Evolutionary conservation across 2,888 invertebrate species (phyloP), one percentile per base, ranked within the genome.

Genomic region (Rhorus exstirpatorius): DNA sequence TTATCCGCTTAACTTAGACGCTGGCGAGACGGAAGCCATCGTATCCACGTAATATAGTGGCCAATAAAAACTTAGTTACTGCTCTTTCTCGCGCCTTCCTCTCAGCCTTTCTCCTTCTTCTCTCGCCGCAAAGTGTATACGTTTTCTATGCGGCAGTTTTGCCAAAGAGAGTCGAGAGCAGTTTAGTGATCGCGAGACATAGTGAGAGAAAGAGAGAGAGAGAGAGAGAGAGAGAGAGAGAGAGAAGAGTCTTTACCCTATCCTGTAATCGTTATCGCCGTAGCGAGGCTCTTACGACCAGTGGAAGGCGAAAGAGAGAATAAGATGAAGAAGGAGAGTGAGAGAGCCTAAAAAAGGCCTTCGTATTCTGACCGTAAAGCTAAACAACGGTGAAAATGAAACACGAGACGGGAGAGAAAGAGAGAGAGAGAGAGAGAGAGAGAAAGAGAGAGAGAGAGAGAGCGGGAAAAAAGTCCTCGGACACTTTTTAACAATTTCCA

Each of bases 11-110:
- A 90, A 90, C 87, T 92, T 89, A 90, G 91, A 91, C 90, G 85
- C 88, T 85, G 89, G 82, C 90, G 91, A 91, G 90, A 92, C 91
- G 90, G 89, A 91, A 92, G 88, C 89, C 90, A 89, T 91, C 88
- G 90, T 86, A 87, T 84, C 77, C 87, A 76, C 86, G 86, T 91
- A 90, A 91, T 90, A 91, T 91, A 92, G 89, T 87, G 84, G 86
- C 88, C 90, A 90, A 92, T 92, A 92, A 92, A 92, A 92, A 91
- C 90, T 90, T 90, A 89, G 90, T 91, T 91, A 91, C 90, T 86
- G 88, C 86, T 87, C 84, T 83, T 85, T 84, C 80, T 84, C 82
- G 70, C 84, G 79, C 65, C 79, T 67, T 65, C 65, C 51, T 58
- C n/a, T 3, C n/a, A 14, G 31, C 65, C 67, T 72, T 65, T 21